Percentiles rank a stretch among this genome's conserved stretches.
Conservation (phyloP, 2,113 vertebrate species). For the Ceratotherium simum region DNA sequence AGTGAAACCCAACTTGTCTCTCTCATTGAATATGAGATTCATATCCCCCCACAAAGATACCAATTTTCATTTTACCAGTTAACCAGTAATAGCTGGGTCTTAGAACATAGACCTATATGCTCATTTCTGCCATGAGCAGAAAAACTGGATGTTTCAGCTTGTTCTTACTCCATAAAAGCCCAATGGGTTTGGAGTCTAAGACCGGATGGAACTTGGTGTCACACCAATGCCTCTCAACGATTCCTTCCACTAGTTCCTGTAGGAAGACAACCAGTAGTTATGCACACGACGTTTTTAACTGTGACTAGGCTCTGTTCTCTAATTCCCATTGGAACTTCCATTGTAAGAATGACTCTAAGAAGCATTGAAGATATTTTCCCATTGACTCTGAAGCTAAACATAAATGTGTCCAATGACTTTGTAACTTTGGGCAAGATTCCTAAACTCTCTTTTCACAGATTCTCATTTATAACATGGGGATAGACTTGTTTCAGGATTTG, state of each 20-base stretch:
- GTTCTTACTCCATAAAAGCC: background rate
- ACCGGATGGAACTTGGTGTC: background rate
- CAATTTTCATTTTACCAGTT: background rate
- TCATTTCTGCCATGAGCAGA: background rate
- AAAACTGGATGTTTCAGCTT: background rate
- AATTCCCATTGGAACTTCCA: background rate
- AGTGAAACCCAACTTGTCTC: slow-evolving; percentile 1
- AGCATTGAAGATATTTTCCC: background rate
- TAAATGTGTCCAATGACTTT: background rate
- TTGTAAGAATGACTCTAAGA: background rate
- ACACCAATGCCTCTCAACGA: background rate
- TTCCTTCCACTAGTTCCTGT: background rate
- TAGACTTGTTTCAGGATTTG: background rate
- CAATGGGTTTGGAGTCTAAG: background rate
- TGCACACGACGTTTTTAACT: background rate
- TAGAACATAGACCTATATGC: background rate
- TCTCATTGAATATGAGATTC: background rate
- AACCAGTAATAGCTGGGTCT: background rate
- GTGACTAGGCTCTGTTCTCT: background rate
- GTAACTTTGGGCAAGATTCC: background rate
- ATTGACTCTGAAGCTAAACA: background rate
- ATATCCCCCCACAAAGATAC: rapidly evolving
- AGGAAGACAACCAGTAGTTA: background rate
- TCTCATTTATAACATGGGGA: background rate
- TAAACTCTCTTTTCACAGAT: background rate